Evolutionary conservation across 2,888 invertebrate species (phyloP).

Genomic region (Geophilus truncorum): DNA sequence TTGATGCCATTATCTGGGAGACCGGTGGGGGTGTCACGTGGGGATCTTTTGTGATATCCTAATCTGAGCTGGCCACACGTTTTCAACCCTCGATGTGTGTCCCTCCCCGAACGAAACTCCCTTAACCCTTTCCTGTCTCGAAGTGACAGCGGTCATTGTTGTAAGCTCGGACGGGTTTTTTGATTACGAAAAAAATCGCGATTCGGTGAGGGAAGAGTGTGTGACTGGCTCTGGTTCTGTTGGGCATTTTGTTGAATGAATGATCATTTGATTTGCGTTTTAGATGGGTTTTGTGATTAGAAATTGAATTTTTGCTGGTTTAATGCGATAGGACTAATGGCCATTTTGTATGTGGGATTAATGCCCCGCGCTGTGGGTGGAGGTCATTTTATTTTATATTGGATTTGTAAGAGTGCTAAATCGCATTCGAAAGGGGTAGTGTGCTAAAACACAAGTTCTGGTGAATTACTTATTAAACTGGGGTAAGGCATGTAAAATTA

Average conservation of each 20-base stretch:
- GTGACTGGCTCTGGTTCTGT: background rate
- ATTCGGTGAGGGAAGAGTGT: background rate
- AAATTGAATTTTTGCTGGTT: background rate
- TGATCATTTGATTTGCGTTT: slow-evolving; percentile 1
- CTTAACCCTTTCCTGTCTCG: background rate
- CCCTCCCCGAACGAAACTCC: background rate
- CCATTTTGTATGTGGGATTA: background rate
- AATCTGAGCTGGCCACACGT: slow-evolving; percentile 1
- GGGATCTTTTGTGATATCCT: background rate
- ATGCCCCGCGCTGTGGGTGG: background rate
- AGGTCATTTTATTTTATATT: background rate
- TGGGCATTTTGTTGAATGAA: background rate
- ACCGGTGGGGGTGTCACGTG: slow-evolving; percentile 10
- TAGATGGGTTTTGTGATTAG: background rate
- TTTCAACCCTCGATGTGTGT: background rate
- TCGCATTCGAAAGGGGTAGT: no score
- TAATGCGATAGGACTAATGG: background rate
- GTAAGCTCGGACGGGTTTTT: background rate
- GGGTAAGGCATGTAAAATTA: no score
- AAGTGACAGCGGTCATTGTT: background rate
- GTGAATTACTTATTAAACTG: no score
- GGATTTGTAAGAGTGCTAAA: background rate
- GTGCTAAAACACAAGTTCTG: no score
- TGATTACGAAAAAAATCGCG: background rate
- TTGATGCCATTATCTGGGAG: slow-evolving; percentile 4